Base-by-base conservation (phyloP, 2,888 invertebrate species). In the Diplazon laetatorius region DNA sequence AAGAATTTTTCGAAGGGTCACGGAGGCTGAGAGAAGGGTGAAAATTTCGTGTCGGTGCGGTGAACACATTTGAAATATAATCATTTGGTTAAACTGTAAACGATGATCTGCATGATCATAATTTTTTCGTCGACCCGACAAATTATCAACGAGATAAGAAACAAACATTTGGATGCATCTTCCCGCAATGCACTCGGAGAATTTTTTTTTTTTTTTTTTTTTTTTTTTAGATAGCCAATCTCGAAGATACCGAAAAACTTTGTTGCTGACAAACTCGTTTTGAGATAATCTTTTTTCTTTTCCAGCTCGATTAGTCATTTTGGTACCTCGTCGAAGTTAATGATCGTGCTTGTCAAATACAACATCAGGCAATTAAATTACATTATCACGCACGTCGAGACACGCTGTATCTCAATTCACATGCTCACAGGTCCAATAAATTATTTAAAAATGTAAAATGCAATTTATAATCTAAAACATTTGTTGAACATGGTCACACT, bases 361-460 rank as follows among this genome's bases (percentile, higher is more conserved):
- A n/a, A n/a, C 39, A 22, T 18, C 16, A 68, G 44, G 5, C 42
- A 52, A 35, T 35, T 14, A 46, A 65, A 50, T 69, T 39, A 46
- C 37, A 63, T 65, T 59, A 59, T 65, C 70, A 25, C 46, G 1
- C 25, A 10, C 50, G 30, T 4, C 16, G 50, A 50, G 48, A 52
- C 12, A 46, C 22, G n/a, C n/a, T n/a, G n/a, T 60, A 62, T 35
- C 30, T 30, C 55, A 44, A 30, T 5, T 16, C 14, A 14, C 50
- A 16, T 30, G 18, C 37, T 70, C 71, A 10, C 14, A 48, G 37
- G 18, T 30, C n/a, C 22, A 65, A 60, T 76, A 65, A 76, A 65
- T 71, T 55, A 18, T 50, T 65, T 71, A 59, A 71, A 46, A 66
- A n/a, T n/a, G n/a, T n/a, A n/a, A n/a, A n/a, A n/a, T n/a, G n/a